Conservation (phyloP, 2,888 invertebrate species). For the Pseudococcus viburni region DNA sequence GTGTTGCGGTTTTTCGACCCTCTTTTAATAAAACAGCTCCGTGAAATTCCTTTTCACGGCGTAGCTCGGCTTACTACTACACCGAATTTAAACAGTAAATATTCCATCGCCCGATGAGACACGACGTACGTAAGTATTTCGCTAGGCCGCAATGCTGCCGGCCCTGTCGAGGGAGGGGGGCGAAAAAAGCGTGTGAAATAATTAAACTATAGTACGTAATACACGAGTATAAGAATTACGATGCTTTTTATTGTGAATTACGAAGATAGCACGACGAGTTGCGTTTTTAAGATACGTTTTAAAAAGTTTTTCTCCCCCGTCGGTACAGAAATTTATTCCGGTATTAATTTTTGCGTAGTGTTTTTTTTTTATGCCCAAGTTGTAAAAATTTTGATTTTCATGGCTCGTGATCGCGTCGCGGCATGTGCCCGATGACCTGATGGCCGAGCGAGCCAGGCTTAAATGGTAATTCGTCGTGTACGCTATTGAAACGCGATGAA, state of each 20-base stretch:
- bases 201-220: background rate
- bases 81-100: conserved; percentile 44
- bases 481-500: conserved; percentile 21
- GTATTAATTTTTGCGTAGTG: conserved; percentile 8
- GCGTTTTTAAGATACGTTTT: background rate
- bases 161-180: background rate
- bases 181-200: conserved; percentile 28
- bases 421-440: background rate
- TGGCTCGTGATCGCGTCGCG: background rate
- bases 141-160: background rate
- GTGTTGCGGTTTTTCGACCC: conserved; percentile 50
- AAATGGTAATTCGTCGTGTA: conserved; percentile 24
- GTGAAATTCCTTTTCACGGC: conserved; percentile 41
- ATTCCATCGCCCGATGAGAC: conserved; percentile 49
- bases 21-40: conserved; percentile 54
- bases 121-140: conserved; percentile 30
- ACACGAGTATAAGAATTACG: conserved; percentile 9
- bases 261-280: background rate
- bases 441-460: background rate
- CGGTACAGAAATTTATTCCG: conserved; percentile 9
- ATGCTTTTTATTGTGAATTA: conserved; percentile 38
- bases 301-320: background rate
- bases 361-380: conserved; percentile 16
- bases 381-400: conserved; percentile 44
- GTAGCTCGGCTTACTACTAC: background rate